Conservation (phyloP, 2,113 vertebrate genomes). For the Ciconia boyciana region DNA sequence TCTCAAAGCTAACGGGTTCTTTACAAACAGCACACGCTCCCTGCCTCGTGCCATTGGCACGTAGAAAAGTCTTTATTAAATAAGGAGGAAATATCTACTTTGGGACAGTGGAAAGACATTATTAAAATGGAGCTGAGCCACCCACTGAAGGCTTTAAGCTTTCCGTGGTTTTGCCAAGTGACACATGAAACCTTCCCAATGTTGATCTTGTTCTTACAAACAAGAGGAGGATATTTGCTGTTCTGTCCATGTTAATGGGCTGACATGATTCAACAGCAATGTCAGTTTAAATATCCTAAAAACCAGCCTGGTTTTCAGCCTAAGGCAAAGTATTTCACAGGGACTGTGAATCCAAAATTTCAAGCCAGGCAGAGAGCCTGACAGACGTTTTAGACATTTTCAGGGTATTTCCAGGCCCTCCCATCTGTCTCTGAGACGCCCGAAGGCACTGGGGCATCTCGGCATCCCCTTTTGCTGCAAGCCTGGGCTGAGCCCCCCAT, state of each 20-base stretch:
- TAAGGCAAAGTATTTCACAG: neutral
- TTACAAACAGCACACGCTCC: neutral
- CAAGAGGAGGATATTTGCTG: neutral
- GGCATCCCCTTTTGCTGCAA: neutral
- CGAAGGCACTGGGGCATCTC: neutral
- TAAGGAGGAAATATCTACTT: neutral
- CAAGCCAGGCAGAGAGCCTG: neutral
- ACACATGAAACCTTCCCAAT: neutral
- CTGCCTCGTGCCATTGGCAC: neutral
- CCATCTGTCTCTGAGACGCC: neutral
- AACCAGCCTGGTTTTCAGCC: neutral
- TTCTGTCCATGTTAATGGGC: neutral
- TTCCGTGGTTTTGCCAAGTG: neutral
- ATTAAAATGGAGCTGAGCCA: neutral
- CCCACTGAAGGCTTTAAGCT: neutral
- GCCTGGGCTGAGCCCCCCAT: neutral
- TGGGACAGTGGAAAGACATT: neutral
- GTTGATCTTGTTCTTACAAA: neutral
- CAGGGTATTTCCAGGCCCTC: neutral
- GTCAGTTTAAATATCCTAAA: neutral
- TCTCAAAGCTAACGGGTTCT: neutral
- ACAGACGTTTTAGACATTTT: neutral
- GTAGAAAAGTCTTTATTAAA: neutral
- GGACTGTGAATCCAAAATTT: neutral
- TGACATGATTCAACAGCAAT: rapidly evolving